Percentiles rank a stretch among this genome's conserved stretches.
phyloP scores from a whole-genome alignment of 2,888 invertebrate genomes.

The Stratiomys singularior region DNA sequence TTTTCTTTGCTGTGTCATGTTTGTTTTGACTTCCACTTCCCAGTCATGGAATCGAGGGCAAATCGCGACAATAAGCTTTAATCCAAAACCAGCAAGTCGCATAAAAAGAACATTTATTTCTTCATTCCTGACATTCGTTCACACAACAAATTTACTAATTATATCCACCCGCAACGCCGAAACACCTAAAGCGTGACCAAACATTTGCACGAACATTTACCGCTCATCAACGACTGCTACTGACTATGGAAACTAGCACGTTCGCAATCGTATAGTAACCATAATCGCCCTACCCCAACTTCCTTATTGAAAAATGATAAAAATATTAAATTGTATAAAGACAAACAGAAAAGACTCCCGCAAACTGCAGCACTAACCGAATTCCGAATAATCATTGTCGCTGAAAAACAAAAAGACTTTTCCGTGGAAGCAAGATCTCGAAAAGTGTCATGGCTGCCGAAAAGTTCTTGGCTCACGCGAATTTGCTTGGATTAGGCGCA shows the following conservation, averaged over 20 bases:
- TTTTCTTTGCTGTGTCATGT: no score
- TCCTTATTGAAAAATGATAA: not conserved
- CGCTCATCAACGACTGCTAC: not conserved
- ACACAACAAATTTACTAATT: not conserved
- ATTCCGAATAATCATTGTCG: slow-evolving; percentile 16
- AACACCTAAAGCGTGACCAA: not conserved
- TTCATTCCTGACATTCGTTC: no score
- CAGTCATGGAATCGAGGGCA: no score
- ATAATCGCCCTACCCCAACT: no score
- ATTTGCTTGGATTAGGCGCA: not conserved
- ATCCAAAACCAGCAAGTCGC: no score
- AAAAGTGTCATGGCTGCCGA: not conserved
- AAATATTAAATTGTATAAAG: not conserved
- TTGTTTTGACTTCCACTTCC: no score
- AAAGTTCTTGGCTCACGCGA: not conserved
- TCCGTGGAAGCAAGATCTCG: not conserved
- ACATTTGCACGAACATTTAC: slow-evolving; percentile 1
- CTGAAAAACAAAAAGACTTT: not conserved
- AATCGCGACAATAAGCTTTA: no score
- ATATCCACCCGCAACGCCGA: not conserved
- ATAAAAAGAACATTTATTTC: no score
- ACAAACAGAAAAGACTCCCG: not conserved
- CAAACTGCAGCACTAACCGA: not conserved
- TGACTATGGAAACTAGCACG: slow-evolving; percentile 21
- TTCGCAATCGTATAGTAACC: not conserved